Evolutionary conservation across 1,140 invertebrate species (phyloP).

Genomic region (Panagrolaimus sp.): DNA sequence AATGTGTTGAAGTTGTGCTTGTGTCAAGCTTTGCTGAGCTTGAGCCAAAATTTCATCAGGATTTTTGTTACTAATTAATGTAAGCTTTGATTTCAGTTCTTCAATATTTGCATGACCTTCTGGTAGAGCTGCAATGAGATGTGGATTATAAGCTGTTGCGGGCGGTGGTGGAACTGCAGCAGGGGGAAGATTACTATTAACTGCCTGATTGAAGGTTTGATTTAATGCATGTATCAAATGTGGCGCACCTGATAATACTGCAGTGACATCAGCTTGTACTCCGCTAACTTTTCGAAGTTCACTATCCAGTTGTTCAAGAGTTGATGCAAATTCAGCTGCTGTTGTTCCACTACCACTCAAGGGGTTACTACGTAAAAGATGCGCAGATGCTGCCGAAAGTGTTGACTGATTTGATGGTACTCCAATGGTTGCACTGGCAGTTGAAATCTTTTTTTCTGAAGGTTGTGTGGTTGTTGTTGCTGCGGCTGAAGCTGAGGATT

Average conservation of each 20-base stretch:
- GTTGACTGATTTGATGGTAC: slow-evolving; percentile 13
- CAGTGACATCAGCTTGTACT: slow-evolving; percentile 19
- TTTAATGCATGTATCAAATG: slow-evolving; percentile 14
- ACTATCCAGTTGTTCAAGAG: slow-evolving; percentile 23
- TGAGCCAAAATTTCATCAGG: slow-evolving; percentile 22
- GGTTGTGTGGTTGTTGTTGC: background rate
- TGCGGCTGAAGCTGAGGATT: too few species aligned
- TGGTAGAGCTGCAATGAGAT: background rate
- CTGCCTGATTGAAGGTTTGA: background rate
- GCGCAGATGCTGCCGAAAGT: slow-evolving; percentile 12
- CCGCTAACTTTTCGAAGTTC: slow-evolving; percentile 39
- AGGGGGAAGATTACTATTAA: background rate
- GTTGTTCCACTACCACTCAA: background rate
- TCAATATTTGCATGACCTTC: background rate
- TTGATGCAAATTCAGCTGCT: background rate
- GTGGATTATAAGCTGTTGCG: background rate
- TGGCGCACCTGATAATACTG: background rate
- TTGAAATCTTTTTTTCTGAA: slow-evolving; percentile 20
- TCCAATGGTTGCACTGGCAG: slow-evolving; percentile 17
- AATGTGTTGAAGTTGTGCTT: slow-evolving; percentile 28
- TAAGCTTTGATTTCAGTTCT: background rate
- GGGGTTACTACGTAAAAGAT: background rate
- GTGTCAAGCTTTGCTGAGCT: slow-evolving; percentile 29
- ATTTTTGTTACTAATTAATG: background rate
- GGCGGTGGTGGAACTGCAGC: background rate